phyloP scores from a whole-genome alignment of 1,140 invertebrate genomes.

The Pinna nobilis region DNA sequence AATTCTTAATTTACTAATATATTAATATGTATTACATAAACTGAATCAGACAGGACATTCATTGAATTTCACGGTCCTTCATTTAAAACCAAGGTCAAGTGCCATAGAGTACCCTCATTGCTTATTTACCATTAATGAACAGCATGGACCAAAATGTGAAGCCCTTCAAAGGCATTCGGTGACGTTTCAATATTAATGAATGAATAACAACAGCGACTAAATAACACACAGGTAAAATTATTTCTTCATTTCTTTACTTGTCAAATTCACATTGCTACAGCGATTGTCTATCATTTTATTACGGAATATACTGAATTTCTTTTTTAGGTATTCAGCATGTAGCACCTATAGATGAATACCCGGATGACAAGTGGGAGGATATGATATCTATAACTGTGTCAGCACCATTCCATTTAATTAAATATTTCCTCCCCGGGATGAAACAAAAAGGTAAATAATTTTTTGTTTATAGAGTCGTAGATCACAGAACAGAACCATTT shows the following conservation, averaged over 20 bases:
- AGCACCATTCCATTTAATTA: conserved; percentile 39
- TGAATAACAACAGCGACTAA: neutral
- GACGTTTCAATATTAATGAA: neutral
- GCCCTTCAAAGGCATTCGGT: no score
- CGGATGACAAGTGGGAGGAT: conserved; percentile 41
- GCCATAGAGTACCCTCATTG: no score
- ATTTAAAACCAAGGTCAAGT: no score
- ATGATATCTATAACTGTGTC: conserved; percentile 39
- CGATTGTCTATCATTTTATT: neutral
- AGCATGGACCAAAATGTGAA: no score
- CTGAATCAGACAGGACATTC: no score
- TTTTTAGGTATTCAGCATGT: conserved; percentile 32
- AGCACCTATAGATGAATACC: conserved; percentile 28
- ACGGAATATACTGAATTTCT: neutral
- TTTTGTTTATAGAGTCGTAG: no score
- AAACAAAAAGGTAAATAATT: conserved; percentile 38
- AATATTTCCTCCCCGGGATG: conserved; percentile 41
- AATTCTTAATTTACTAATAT: no score
- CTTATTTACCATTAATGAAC: no score
- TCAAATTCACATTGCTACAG: neutral
- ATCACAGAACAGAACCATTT: no score
- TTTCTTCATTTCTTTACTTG: neutral
- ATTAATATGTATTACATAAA: no score
- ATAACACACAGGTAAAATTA: neutral
- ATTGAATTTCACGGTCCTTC: no score